Percentiles rank a stretch among this genome's conserved stretches.
Evolutionary conservation across 2,888 invertebrate genomes (phyloP).

Genomic region (Micropterix aruncella): DNA sequence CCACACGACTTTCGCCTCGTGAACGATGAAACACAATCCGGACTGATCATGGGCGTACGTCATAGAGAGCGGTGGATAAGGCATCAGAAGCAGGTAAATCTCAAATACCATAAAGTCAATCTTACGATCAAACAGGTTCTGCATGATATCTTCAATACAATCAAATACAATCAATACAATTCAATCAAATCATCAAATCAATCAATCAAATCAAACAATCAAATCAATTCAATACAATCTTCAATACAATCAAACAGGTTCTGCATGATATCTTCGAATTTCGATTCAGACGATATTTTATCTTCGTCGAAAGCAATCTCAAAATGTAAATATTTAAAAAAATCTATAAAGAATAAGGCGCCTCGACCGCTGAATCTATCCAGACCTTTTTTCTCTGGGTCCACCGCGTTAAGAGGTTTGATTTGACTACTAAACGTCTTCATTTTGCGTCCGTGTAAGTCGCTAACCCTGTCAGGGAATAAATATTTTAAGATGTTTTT

Average conservation of each 20-base stretch:
- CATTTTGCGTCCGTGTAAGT: constrained; percentile 19
- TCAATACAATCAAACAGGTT: constrained; percentile 13
- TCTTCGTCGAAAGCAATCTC: constrained; percentile 10
- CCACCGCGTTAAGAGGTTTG: constrained; percentile 16
- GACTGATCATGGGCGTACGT: constrained; percentile 8
- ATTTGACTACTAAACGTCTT: constrained; percentile 16
- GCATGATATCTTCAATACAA: constrained; percentile 12
- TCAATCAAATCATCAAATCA: no score
- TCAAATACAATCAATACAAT: no score
- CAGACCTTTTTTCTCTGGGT: constrained; percentile 8
- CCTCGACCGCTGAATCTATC: constrained; percentile 18
- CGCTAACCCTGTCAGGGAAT: constrained; percentile 13
- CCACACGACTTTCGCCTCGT: no score
- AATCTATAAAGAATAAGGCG: constrained; percentile 16
- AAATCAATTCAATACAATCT: no score
- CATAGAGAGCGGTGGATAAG: constrained; percentile 6
- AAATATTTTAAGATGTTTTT: neutral
- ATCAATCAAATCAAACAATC: no score
- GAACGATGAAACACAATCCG: constrained; percentile 10
- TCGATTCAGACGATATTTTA: constrained; percentile 7
- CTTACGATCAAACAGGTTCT: constrained; percentile 11
- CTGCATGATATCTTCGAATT: constrained; percentile 12
- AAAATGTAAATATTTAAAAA: constrained; percentile 21
- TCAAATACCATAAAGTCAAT: constrained; percentile 5
- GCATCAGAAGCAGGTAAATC: constrained; percentile 6